Base-by-base conservation (phyloP, 1,140 invertebrate genomes). In the Lepidurus apus region DNA sequence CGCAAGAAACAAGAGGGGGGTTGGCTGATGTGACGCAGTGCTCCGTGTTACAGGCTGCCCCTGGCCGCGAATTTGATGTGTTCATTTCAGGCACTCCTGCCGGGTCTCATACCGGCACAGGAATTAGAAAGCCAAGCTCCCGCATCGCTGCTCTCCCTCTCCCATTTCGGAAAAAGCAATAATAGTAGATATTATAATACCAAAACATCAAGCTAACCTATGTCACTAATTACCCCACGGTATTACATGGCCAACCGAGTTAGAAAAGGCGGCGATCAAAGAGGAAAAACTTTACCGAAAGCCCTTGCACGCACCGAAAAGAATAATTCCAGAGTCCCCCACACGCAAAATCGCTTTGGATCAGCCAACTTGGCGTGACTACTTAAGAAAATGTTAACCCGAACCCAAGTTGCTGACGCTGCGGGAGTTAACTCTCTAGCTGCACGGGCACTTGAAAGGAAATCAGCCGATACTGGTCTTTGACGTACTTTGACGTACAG, bases 21-120 rank as follows among this genome's bases (percentile, higher is more conserved):
- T 65, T 65, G 53, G 9, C 13, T 65, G 53, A 65, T 65, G 53
- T 65, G 53, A 65, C 53, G 53, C 53, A n/a, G 53, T 9, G 53
- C 21, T 21, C n/a, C 53, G 53, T 13, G 53, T 21, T 65, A 21
- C 53, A 65, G 53, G 7, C 53, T 65, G 53, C 53, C 53, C 53
- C 53, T 65, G 53, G 53, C 53, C 53, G 53, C 53, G 53, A 65
- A 65, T 65, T 65, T 65, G 53, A 65, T 65, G 53, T 65, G 53
- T 65, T 65, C 53, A 65, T 65, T 65, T 65, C 53, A 17, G 53
- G 53, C 53, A 65, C 53, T 65, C 53, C 53, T 65, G 53, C 53
- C 53, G 53, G 53, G 53, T 21, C 21, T 47, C 53, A 65, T 65
- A 65, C 53, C 53, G 53, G 53, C 53, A 13, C 53, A 65, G 53